Base-by-base conservation (phyloP, 2,797 vertebrate species). In the Chrysocyon brachyurus region DNA sequence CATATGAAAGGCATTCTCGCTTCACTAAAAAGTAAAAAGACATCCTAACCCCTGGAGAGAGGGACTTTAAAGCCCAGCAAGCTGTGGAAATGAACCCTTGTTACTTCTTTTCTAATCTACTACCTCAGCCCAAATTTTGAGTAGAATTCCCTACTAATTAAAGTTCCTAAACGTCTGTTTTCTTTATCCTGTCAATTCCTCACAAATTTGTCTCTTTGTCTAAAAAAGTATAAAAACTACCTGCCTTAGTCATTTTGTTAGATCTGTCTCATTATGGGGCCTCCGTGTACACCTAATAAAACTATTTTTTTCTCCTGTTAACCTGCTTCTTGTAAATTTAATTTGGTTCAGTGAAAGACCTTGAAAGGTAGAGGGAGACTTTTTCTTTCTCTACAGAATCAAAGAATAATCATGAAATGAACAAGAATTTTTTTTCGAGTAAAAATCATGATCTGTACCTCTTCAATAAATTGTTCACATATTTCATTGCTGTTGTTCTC, bases 391-490 rank as follows among this genome's bases (percentile, higher is more conserved):
- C 40, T 75, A 75, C 40, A 75, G 40, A 78, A 54, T 33, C 7
- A 77, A 31, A 90, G 19, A 94, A 94, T 90, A 36, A 73, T 56
- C 59, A 82, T 14, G 2, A 94, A 66, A 12, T 26, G 73, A 93
- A 10, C 75, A n/a, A 36, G 40, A 46, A 36, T 57, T 21, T 91
- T 36, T 4, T 88, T 57, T 31, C 5, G 9, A 95, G 64, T 87
- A 88, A 88, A 77, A 79, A 83, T 87, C 17, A 12, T 15, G 7
- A 10, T 81, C 91, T 26, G 12, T 98, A 99, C 98, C 68, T 98
- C 97, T 87, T 81, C 70, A 17, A 79, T 96, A 66, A 98, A 81
- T 1, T 96, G 97, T 24, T 98, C 98, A 96, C 98, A 99, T 96
- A 99, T 88, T 92, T 97, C 87, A 63, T 94, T 96, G 52, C 98